phyloP scores from a whole-genome alignment of 2,888 invertebrate genomes.

The Lycocerus yunnanus region DNA sequence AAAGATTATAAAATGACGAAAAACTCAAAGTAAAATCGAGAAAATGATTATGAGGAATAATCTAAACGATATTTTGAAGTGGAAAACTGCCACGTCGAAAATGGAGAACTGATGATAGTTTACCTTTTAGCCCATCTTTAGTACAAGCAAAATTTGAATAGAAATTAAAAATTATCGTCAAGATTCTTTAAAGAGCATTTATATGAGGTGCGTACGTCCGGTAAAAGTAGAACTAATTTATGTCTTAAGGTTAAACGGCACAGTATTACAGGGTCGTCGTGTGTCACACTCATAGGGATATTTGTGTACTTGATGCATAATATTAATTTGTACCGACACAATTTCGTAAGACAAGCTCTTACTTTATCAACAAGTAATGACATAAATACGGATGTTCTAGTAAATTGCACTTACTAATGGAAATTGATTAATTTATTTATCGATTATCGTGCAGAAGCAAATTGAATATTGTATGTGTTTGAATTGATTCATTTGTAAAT shows the following conservation, averaged over 20 bases:
- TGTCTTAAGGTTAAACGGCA: slow-evolving; percentile 40
- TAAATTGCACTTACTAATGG: background rate
- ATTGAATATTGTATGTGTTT: background rate
- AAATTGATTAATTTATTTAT: background rate
- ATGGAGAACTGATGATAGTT: no score
- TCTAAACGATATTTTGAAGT: no score
- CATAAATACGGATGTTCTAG: background rate
- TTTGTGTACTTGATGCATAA: slow-evolving; percentile 22
- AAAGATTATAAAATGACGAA: no score
- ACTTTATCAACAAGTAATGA: background rate
- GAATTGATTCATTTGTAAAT: background rate
- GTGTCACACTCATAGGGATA: slow-evolving; percentile 32
- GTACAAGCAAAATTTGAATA: background rate
- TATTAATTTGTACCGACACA: slow-evolving; percentile 19
- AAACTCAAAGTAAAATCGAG: no score
- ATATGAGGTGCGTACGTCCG: slow-evolving; percentile 35
- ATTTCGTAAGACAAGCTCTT: slow-evolving; percentile 1
- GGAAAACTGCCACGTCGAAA: no score
- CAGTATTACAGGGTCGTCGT: slow-evolving; percentile 44
- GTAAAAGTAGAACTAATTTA: slow-evolving; percentile 37
- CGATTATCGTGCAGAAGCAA: background rate
- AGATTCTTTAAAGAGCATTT: no score
- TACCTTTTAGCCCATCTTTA: background rate
- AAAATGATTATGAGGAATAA: no score
- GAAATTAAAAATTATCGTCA: background rate